Evolutionary conservation across 1,140 invertebrate genomes (phyloP), one percentile per base, ranked within the genome.

Genomic region (Bathynomus jamesi): DNA sequence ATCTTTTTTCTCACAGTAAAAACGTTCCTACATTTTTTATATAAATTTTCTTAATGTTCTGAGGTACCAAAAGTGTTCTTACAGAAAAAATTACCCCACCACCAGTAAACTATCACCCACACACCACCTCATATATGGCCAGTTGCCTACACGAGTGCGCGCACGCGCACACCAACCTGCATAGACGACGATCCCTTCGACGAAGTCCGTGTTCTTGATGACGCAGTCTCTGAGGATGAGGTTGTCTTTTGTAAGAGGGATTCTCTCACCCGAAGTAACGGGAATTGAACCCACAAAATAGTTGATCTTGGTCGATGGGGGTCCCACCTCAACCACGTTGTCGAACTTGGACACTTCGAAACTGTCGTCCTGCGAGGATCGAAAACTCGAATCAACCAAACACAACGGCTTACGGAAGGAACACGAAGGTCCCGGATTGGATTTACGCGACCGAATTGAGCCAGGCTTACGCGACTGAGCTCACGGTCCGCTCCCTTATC

Each of bases 131-230:
- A n/a, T n/a, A n/a, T n/a, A n/a, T n/a, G n/a, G n/a, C n/a, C n/a
- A n/a, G n/a, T n/a, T n/a, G n/a, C n/a, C 21, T 17, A 7, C 32
- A 40, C 7, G 17, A 40, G 32, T 40, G 32, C 7, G 32, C 7
- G 32, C 32, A 31, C 3, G 29, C 17, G 30, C 65, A 4, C 28
- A 29, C 31, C 83, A 82, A 90, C 90, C 94, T 71, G 96, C 94
- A 86, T 98, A 99, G 29, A 99, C 91, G 46, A 98, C 95, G 78
- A 99, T 91, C 70, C 96, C 96, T 82, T 99, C 96, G 46, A 98
- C 88, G 82, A 89, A 98, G 79, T 93, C 90, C 0, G 91, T 91
- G 81, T 99, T 98, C 82, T 96, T 95, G 53, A 99, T 85, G 73
- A 93, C 86, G 83, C 95, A 98, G 79, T 96, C 96, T 79, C 96